Conservation (phyloP, 2,113 vertebrate genomes). For the Mesembrinibis cayennensis region DNA sequence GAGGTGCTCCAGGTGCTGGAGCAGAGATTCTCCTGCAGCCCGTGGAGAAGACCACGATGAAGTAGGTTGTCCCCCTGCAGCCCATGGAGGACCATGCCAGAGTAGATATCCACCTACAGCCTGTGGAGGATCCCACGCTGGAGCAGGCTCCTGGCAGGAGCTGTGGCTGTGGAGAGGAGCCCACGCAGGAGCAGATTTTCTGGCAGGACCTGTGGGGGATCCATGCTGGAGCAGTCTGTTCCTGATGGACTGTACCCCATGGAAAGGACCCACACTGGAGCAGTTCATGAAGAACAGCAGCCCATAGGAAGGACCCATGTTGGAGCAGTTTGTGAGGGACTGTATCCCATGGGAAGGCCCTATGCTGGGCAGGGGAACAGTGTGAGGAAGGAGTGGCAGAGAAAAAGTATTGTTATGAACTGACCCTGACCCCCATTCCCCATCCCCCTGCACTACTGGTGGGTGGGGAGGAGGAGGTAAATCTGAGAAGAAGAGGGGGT, state of each 20-base stretch:
- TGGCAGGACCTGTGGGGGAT: neutral
- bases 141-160: neutral
- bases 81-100: neutral
- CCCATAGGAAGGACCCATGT: rapidly evolving
- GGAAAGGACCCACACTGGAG: neutral
- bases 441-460: neutral
- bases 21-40: neutral
- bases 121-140: neutral
- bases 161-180: neutral
- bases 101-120: neutral
- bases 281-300: neutral
- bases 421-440: neutral
- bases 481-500: neutral
- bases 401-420: neutral
- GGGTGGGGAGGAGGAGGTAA: neutral
- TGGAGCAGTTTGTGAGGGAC: neutral
- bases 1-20: neutral
- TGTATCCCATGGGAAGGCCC: neutral
- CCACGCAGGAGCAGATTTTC: rapidly evolving
- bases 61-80: neutral
- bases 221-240: neutral
- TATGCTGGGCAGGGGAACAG: neutral
- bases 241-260: no score
- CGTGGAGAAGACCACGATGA: neutral
- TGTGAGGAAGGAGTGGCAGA: neutral